Base-by-base conservation (phyloP, 2,797 vertebrate species). In the Graptemys geographica region DNA sequence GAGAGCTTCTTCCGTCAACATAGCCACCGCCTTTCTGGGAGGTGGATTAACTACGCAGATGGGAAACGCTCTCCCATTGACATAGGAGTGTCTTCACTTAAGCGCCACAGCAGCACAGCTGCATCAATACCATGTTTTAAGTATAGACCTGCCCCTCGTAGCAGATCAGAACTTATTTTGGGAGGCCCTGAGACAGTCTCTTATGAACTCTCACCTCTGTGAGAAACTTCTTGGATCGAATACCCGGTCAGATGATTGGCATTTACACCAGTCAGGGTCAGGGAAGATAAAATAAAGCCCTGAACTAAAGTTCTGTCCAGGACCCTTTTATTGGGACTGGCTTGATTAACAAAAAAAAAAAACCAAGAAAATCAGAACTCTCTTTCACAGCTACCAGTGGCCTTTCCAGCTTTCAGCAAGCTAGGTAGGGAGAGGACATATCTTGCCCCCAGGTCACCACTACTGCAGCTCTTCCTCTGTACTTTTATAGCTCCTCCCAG, bases 401-500 rank as follows among this genome's bases (percentile, higher is more conserved):
- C 21, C 49, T 31, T 85, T 59, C 47, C 12, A 81, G 11, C 15
- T 90, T 94, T n/a, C 80, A 83, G 65, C 47, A 88, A 2, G 27
- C 0, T 81, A 83, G 16, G 33, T 16, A 94, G 84, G 92, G 95
- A 96, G 23, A 76, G 80, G 53, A 94, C 11, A 23, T 91, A 90
- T 91, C 94, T 94, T 96, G 86, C n/a, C 88, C 84, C 25, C 27
- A 7, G 87, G 21, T 95, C 91, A 96, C 86, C 88, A 94, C 72
- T 53, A 82, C 88, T n/a, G 11, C 96, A 96, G 94, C 94, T 97
- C 78, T 97, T 97, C 96, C 96, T 87, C 94, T 91, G 52, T 33
- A 59, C 52, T 80, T 94, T 86, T 72, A 92, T 27, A 94, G 81
- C 59, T 86, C 69, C 44, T 51, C 21, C 3, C 33, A 6, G 51